These are phyloP conservation scores for Notoglanidium macrostoma DNA, from an alignment of 2,797 vertebrate species.

Conservation along the genomic window DNA sequence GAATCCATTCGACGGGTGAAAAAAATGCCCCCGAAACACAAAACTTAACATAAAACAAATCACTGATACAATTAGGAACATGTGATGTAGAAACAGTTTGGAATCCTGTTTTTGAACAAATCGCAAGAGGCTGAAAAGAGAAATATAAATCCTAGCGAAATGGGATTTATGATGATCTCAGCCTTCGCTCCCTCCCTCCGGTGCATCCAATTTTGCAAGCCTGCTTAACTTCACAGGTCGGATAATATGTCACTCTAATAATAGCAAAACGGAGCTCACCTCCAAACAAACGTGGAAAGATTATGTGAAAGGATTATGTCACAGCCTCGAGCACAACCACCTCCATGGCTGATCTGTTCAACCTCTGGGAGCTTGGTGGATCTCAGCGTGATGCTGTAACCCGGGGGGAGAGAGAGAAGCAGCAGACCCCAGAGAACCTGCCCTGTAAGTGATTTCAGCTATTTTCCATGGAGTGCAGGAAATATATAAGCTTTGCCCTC, in stretches of 20 bases:
- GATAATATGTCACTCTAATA: constrained; percentile 55
- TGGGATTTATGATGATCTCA: constrained; percentile 38
- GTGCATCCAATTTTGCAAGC: constrained; percentile 49
- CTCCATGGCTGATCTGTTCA: constrained; percentile 54
- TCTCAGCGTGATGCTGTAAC: constrained; percentile 24
- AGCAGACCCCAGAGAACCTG: neutral
- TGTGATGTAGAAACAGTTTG: constrained; percentile 3
- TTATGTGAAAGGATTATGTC: constrained; percentile 60
- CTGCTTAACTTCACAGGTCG: constrained; percentile 51
- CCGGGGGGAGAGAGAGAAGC: neutral
- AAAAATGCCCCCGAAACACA: neutral
- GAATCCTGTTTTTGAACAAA: constrained; percentile 13
- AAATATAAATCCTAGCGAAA: constrained; percentile 11
- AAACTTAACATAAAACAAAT: neutral
- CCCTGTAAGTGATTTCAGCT: constrained; percentile 16
- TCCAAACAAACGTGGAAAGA: constrained; percentile 55
- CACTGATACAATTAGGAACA: constrained; percentile 3
- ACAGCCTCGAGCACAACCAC: constrained; percentile 57
- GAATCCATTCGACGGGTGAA: too few relatives aligned
- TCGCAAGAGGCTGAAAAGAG: constrained; percentile 2
- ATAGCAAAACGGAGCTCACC: constrained; percentile 53
- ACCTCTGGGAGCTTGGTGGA: constrained; percentile 36
- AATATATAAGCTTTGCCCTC: constrained; percentile 39
- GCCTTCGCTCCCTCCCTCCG: constrained; percentile 8
- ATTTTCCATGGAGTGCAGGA: constrained; percentile 27